phyloP scores from a whole-genome alignment of 2,888 invertebrate genomes.

The Drosophila niveifrons region DNA sequence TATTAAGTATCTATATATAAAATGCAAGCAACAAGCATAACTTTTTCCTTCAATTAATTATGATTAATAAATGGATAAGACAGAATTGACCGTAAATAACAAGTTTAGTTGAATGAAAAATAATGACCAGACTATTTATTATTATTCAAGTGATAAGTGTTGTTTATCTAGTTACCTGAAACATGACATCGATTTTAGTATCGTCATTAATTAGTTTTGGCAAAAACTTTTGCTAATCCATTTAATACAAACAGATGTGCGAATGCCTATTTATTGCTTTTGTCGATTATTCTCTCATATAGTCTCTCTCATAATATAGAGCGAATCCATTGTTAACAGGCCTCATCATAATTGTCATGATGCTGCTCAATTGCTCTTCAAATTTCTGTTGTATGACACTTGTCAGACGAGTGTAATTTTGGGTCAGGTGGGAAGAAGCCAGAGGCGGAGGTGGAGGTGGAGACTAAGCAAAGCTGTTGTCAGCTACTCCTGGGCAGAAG shows the following conservation, averaged over 20 bases:
- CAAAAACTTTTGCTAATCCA: neutral
- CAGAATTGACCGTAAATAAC: too few species aligned
- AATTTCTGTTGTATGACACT: slow-evolving; percentile 43
- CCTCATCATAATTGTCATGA: slow-evolving; percentile 29
- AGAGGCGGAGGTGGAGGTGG: slow-evolving; percentile 16
- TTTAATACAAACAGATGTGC: neutral
- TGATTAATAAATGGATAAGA: too few species aligned
- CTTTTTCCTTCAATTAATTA: too few species aligned
- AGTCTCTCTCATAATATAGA: neutral
- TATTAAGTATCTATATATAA: too few species aligned
- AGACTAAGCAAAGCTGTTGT: slow-evolving; percentile 48
- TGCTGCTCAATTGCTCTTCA: slow-evolving; percentile 40
- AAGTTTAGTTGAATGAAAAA: too few species aligned
- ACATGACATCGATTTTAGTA: neutral
- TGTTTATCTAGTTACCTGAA: too few species aligned
- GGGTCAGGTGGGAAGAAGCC: neutral
- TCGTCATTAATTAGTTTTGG: neutral
- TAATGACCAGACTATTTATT: too few species aligned
- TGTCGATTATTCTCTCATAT: neutral
- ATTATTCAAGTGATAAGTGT: too few species aligned
- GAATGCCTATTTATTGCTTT: neutral
- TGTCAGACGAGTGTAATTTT: slow-evolving; percentile 24
- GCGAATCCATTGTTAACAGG: slow-evolving; percentile 18
- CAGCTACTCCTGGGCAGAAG: slow-evolving; percentile 25
- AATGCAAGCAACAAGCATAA: too few species aligned